Base-by-base conservation (phyloP, 92 coral and sea anemone genomes). In the Ricordea florida region DNA sequence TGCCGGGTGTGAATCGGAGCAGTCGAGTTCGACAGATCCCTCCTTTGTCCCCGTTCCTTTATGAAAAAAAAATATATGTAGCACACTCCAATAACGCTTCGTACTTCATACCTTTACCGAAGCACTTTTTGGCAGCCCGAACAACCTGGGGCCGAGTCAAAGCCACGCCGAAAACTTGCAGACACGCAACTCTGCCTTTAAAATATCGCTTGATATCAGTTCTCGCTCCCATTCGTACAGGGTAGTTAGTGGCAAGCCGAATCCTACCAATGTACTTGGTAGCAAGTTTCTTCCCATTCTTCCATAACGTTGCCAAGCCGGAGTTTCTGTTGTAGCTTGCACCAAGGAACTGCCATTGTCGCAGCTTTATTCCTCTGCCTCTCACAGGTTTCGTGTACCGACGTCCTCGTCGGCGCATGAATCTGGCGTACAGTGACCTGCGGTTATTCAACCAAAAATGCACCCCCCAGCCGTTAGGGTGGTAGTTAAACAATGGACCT, bases 401-500 rank as follows among this genome's bases (percentile, higher is more conserved):
- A 28, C 92, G 75, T 15, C 77, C 72, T 37, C 28, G 44, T 71
- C 97, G 80, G 21, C 69, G 66, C 32, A 79, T 77, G 80, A 87
- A 81, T 26, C 87, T 65, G 25, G 89, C 93, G 3, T 71, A 79
- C 36, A 91, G 57, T 1, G 41, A 56, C 11, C 82, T 72, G 7
- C 65, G 69, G 10, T 58, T 46, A 23, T 29, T 65, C 6, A 83
- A 28, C 96, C 96, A 90, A 10, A 90, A 23, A 29, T 82, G 96
- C n/a, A 83, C 92, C 1, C 96, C 89, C 32, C 78, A 77, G 29
- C 75, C 96, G 30, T 80, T 79, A 1, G 96, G 92, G 57, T 90
- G 92, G 84, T 63, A 90, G 58, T 90, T 90, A 15, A 90, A 82
- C 22, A 90, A 70, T 8, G 96, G 96, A 3, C 96, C 96, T n/a